These are phyloP conservation scores for Poicephalus gulielmi DNA, from an alignment of 2,113 vertebrate species.

Conservation along the genomic window DNA sequence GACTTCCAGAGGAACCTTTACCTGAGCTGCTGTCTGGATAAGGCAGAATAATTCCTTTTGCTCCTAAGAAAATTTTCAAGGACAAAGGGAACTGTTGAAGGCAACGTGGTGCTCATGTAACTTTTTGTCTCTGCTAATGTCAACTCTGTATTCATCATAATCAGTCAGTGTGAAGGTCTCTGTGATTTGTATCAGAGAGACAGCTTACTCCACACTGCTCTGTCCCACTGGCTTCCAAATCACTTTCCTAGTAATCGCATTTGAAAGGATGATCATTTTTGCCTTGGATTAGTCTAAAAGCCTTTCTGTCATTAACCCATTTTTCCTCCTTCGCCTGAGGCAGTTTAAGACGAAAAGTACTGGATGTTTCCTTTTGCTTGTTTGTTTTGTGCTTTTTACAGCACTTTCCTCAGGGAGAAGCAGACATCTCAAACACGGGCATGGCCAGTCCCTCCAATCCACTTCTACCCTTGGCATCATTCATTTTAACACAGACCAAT, in stretches of 20 bases:
- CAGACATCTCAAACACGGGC: not conserved
- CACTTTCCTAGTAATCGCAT: slow-evolving; percentile 18
- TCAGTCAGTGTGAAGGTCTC: slow-evolving; percentile 55
- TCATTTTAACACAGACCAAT: not conserved
- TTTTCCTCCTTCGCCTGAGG: not conserved
- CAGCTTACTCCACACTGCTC: slow-evolving; percentile 4
- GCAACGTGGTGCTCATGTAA: not conserved
- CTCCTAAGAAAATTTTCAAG: slow-evolving; percentile 26
- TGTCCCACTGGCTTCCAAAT: slow-evolving; percentile 34
- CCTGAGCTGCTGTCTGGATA: not conserved
- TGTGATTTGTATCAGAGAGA: slow-evolving; percentile 28
- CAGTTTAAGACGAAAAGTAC: not conserved
- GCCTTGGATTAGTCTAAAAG: slow-evolving; percentile 35
- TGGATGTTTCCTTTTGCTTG: not conserved
- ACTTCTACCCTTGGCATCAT: accelerated
- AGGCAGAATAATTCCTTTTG: not conserved
- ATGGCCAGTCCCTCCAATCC: not conserved
- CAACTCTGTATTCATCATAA: slow-evolving; percentile 60
- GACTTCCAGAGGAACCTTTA: not conserved
- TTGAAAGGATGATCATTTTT: slow-evolving; percentile 13
- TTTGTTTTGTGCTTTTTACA: not conserved
- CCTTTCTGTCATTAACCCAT: slow-evolving; percentile 9
- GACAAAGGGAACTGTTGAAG: not conserved
- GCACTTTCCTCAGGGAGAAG: not conserved
- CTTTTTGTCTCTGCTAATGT: slow-evolving; percentile 51